Percentiles rank a stretch among this genome's conserved stretches.
Conservation (phyloP, 2,888 invertebrate genomes). For the Oxytorus armatus region DNA sequence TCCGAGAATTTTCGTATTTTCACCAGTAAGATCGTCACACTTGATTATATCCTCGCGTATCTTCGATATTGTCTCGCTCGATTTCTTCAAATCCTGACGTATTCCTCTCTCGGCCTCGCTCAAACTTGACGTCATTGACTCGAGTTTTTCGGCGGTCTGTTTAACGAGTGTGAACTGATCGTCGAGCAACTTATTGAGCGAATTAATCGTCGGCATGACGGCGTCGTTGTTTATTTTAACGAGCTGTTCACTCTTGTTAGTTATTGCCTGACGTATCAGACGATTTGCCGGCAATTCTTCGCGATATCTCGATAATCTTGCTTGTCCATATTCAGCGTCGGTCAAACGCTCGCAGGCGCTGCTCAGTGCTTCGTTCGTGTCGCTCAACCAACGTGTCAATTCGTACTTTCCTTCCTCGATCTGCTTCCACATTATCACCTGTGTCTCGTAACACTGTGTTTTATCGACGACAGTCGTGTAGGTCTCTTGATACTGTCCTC, state of each 20-base stretch:
- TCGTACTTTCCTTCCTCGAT: slow-evolving; percentile 94
- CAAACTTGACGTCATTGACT: slow-evolving; percentile 89
- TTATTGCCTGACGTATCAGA: slow-evolving; percentile 91
- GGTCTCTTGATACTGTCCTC: slow-evolving; percentile 89
- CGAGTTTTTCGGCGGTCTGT: slow-evolving; percentile 90
- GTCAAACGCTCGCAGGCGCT: slow-evolving; percentile 91
- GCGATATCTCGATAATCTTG: slow-evolving; percentile 92
- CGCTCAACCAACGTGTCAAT: slow-evolving; percentile 92
- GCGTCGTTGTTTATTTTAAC: slow-evolving; percentile 90
- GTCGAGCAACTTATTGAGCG: slow-evolving; percentile 89
- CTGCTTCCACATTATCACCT: slow-evolving; percentile 96
- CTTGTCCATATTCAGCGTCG: slow-evolving; percentile 92
- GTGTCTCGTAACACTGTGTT: slow-evolving; percentile 93
- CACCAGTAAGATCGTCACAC: slow-evolving; percentile 95
- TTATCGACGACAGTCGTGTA: slow-evolving; percentile 90
- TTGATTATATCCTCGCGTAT: slow-evolving; percentile 93
- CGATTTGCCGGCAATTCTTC: slow-evolving; percentile 93
- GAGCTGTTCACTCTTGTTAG: slow-evolving; percentile 92
- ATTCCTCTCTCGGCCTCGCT: slow-evolving; percentile 91
- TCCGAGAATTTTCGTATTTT: slow-evolving; percentile 92
- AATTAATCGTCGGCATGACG: slow-evolving; percentile 88
- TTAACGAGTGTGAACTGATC: slow-evolving; percentile 92
- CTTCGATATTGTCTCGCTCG: slow-evolving; percentile 89
- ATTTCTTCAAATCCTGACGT: slow-evolving; percentile 89
- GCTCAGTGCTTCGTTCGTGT: slow-evolving; percentile 91